Conservation (phyloP, 2,888 invertebrate genomes). For the Tuta absoluta region DNA sequence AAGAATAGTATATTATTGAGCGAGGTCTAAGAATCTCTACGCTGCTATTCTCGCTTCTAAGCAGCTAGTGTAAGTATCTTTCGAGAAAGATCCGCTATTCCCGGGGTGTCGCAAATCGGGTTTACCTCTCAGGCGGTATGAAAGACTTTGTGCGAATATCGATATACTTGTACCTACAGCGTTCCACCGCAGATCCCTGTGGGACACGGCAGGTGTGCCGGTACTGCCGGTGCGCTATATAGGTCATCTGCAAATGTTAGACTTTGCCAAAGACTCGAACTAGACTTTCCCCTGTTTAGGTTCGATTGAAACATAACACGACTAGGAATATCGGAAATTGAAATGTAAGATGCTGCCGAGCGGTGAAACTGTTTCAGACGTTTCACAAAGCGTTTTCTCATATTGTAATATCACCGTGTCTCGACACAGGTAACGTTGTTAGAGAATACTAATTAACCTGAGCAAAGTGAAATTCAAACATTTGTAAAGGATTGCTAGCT, state of each 20-base stretch:
- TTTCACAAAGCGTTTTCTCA: background rate
- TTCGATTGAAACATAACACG: background rate
- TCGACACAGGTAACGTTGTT: constrained; percentile 3
- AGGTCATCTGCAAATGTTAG: constrained; percentile 24
- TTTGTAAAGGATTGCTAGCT: background rate
- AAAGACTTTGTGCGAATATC: constrained; percentile 20
- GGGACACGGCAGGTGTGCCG: constrained; percentile 18
- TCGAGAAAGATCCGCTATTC: constrained; percentile 8
- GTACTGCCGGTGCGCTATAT: background rate
- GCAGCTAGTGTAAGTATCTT: constrained; percentile 10
- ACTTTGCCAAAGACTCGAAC: constrained; percentile 4
- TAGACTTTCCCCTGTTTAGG: constrained; percentile 4
- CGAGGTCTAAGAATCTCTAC: constrained; percentile 2
- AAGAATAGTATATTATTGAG: constrained; percentile 4
- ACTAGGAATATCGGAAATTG: constrained; percentile 21
- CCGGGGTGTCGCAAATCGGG: constrained; percentile 20
- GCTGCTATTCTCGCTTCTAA: background rate
- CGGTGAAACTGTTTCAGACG: background rate
- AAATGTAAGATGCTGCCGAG: constrained; percentile 5
- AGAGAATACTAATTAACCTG: constrained; percentile 6
- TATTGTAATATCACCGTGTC: background rate
- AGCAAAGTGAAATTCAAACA: constrained; percentile 9
- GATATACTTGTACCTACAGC: constrained; percentile 8
- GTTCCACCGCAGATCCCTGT: constrained; percentile 12
- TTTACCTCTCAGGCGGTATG: constrained; percentile 6